Conservation (phyloP, 2,113 vertebrate species). For the Microtus ochrogaster region DNA sequence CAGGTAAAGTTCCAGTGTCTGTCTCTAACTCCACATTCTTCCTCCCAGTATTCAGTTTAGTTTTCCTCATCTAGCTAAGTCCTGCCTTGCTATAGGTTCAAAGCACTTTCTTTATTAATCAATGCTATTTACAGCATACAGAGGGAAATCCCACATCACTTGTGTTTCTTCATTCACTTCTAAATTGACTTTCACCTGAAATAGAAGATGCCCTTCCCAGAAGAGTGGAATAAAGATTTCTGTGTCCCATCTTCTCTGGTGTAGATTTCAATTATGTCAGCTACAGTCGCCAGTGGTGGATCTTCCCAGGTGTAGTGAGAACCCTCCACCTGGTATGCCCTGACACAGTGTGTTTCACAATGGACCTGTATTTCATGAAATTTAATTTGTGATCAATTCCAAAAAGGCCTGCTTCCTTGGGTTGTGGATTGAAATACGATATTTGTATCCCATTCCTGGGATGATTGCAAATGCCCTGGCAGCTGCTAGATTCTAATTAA, state of each 20-base stretch:
- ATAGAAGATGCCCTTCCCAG: background rate
- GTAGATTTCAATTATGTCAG: conserved; percentile 41
- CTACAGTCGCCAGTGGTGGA: background rate
- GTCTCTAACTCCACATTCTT: too few relatives aligned
- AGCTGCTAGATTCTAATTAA: background rate
- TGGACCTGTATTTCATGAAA: conserved; percentile 45
- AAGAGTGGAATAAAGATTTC: background rate
- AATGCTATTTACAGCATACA: too few relatives aligned
- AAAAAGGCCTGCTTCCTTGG: conserved; percentile 20
- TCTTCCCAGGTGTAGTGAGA: background rate
- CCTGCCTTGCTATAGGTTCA: too few relatives aligned
- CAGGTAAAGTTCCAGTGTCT: too few relatives aligned
- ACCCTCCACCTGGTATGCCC: background rate
- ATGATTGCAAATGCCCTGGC: background rate
- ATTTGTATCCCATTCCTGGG: background rate
- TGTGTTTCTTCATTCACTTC: background rate
- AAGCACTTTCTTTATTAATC: too few relatives aligned
- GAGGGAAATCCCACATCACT: background rate
- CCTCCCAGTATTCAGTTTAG: too few relatives aligned
- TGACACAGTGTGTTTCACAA: background rate
- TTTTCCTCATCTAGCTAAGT: too few relatives aligned
- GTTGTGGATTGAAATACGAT: conserved; percentile 20
- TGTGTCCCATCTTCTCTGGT: background rate
- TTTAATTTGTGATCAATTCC: conserved; percentile 46
- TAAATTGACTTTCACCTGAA: background rate